Base-by-base conservation (phyloP, 1,140 invertebrate species). In the Drosophila punjabiensis region DNA sequence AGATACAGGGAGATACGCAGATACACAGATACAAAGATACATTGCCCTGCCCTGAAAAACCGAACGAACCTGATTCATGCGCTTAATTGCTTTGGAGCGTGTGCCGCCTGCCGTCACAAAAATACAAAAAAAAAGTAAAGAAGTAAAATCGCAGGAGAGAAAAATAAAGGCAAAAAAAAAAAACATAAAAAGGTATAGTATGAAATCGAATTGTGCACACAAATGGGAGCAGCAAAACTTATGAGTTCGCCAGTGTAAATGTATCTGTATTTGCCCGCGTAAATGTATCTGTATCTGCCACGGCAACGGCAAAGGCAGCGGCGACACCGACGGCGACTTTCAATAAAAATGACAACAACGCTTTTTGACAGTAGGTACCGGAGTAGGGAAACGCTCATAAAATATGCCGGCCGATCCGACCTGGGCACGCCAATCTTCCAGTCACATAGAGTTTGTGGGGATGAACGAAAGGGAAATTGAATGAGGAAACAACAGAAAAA, bases 41-140 rank as follows among this genome's bases (percentile, higher is more conserved):
- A 74, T 74, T 73, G 86, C 86, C 70, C 78, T 81, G 78, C 81
- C 84, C 79, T 71, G 81, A 66, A 77, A 75, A 74, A 76, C 87
- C 88, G 80, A 90, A 90, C 86, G 87, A 90, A 90, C 86, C 86
- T 90, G 86, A 90, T 90, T 90, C 86, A 90, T 90, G 87, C 82
- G 86, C 86, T 90, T 90, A 90, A 90, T 90, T 90, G 86, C 86
- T 90, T 90, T 90, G 86, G 86, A 86, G 86, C 86, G 86, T 90
- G 86, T 85, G 86, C 86, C 66, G 48, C 55, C 79, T 71, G 67
- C 52, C 64, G 33, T 66, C 63, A 58, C 50, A 58, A n/a, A 58
- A 58, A 56, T 56, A 50, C 35, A 84, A 70, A 76, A 79, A 84
- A 81, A 81, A 73, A 30, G 16, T 20, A 35, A 35, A 55, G 14